Percentiles rank a stretch among this genome's conserved stretches.
phyloP scores from a whole-genome alignment of 2,113 vertebrate species.

The Helogale parvula region DNA sequence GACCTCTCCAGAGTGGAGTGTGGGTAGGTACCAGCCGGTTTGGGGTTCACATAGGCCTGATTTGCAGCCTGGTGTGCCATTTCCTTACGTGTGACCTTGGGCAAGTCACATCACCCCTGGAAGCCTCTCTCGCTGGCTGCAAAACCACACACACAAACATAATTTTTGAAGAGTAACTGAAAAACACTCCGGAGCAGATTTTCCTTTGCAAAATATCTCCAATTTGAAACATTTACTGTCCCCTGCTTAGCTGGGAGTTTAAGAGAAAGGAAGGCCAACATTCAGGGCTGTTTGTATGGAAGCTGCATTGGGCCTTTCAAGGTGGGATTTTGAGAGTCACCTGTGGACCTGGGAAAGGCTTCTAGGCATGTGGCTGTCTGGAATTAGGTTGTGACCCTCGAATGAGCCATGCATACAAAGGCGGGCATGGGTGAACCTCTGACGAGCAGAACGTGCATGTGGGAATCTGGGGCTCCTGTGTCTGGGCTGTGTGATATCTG shows the following conservation, averaged over 20 bases:
- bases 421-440: background rate
- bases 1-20: background rate
- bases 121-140: background rate
- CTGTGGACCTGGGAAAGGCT: background rate
- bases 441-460: background rate
- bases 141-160: background rate
- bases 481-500: background rate
- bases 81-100: slow-evolving; percentile 1
- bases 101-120: background rate
- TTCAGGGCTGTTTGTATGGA: background rate
- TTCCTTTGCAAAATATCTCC: background rate
- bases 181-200: background rate
- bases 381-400: background rate
- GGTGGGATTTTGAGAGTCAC: background rate
- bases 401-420: background rate
- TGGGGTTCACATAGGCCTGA: background rate
- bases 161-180: background rate
- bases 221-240: background rate
- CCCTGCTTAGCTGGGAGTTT: background rate
- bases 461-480: background rate
- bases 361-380: background rate
- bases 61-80: background rate
- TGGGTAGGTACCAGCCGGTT: background rate
- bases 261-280: background rate
- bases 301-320: background rate